Base-by-base conservation (phyloP, 2,888 invertebrate species). In the Melanostoma mellinum region DNA sequence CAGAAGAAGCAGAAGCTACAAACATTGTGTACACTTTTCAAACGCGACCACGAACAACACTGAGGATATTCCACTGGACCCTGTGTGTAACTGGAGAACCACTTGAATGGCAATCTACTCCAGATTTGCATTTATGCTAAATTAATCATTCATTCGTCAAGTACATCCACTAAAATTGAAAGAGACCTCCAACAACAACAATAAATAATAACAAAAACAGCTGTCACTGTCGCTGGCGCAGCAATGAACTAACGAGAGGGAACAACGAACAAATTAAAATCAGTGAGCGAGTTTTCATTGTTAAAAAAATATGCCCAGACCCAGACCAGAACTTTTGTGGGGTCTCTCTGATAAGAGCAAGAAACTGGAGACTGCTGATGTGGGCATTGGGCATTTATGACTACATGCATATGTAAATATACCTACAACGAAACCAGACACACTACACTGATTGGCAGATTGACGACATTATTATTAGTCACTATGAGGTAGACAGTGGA, bases 141-240 rank as follows among this genome's bases (percentile, higher is more conserved):
- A 78, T 84, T 78, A 84, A 84, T 78, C 84, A 84, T 71, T 71
- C 69, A 61, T 67, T 72, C 65, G 81, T 81, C 71, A 75, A 67
- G 55, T 48, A 48, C 48, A 44, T 71, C 71, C 63, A 67, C 53
- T 58, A 35, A 65, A 63, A 52, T 35, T 52, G 52, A 69, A 75
- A 75, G 75, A 63, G 71, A 71, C 75, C 32, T 63, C 53, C 9
- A 44, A 42, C 36, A n/a, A 68, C 5, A 52, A 56, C 8, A 35
- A 58, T 6, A 48, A 53, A 53, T 20, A 50, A 65, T n/a, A 65
- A 76, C 33, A 69, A 63, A 73, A 74, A 61, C 79, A 79, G 84
- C 74, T 82, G 81, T 81, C 53, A 50, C 58, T 50, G 58, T 46
- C 44, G 9, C 35, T 50, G 58, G 38, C 44, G 9, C 40, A 33